Base-by-base conservation (phyloP, 1,140 invertebrate genomes). In the Listronotus oregonensis region DNA sequence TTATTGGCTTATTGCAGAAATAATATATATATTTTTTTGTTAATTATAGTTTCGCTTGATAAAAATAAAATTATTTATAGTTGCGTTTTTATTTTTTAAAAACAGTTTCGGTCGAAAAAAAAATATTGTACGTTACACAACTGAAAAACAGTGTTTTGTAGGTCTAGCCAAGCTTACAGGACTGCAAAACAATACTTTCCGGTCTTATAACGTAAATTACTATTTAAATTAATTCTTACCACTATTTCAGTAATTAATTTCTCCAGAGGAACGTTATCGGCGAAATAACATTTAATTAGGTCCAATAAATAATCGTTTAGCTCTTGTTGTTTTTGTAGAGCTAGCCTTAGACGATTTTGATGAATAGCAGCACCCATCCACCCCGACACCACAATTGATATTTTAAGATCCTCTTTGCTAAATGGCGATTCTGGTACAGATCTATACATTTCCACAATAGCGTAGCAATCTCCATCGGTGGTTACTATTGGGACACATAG, bases 311-410 rank as follows among this genome's bases (percentile, higher is more conserved):
- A 82, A 9, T 78, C 72, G 68, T 83, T 82, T 6, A 85, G 71
- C 52, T 82, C 78, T 6, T 80, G 75, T 4, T 83, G 80, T 50
- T 81, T 78, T 67, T 82, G 80, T 14, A 84, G 68, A 8, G 79
- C 78, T 44, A 82, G 65, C 2, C 83, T 66, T 11, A 78, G 78
- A 60, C 80, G 77, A 5, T 83, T 83, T 68, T 84, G 82, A 55
- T 85, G 82, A 1, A 83, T 82, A 4, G 84, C 82, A 0, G 82
- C 80, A 9, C 83, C 84, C 15, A 84, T 81, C 83, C 83, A 85
- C 54, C 82, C 83, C 0, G 80, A 76, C 1, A 84, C 68, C 1
- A 80, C 74, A 10, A 80, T 79, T 71, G 81, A 72, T 12, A 76
- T 72, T 65, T 75, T 77, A n/a, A 79, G 51, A 64, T 79, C 75